A percentile compares a stretch with the other conserved stretches of the same genome.
Conservation (phyloP, 2,113 vertebrate genomes). For the Alces alces region DNA sequence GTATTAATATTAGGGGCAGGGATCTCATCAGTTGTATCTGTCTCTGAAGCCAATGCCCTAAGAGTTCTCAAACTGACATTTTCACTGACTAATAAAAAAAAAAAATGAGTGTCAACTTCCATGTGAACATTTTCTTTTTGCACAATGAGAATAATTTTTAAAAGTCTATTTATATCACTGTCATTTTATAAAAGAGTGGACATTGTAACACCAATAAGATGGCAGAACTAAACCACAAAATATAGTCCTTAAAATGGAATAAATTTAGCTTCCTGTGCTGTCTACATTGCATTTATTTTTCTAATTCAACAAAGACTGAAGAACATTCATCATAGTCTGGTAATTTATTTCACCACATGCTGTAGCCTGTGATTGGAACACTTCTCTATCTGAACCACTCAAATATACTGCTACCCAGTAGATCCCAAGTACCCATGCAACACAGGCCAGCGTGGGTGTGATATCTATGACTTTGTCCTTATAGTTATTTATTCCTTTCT, state of each 20-base stretch:
- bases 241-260: not conserved
- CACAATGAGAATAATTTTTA: not conserved
- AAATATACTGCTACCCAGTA: not conserved
- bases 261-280: conserved; percentile 12
- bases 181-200: not conserved
- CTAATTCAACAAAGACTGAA: not conserved
- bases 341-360: not conserved
- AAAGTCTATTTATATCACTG: not conserved
- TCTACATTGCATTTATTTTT: not conserved
- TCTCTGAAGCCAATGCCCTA: not conserved
- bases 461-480: not conserved
- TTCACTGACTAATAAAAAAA: not conserved
- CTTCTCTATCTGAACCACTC: not conserved
- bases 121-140: conserved; percentile 40
- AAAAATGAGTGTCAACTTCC: not conserved
- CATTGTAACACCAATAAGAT: not conserved
- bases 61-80: not conserved
- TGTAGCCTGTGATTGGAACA: not conserved
- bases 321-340: not conserved
- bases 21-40: not conserved
- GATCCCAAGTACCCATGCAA: too few relatives aligned
- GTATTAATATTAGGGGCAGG: not conserved
- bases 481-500: not conserved
- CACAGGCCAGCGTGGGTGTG: not conserved
- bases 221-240: not conserved